phyloP scores from a whole-genome alignment of 2,797 vertebrate species.

The Chelidonichthys spinosus region DNA sequence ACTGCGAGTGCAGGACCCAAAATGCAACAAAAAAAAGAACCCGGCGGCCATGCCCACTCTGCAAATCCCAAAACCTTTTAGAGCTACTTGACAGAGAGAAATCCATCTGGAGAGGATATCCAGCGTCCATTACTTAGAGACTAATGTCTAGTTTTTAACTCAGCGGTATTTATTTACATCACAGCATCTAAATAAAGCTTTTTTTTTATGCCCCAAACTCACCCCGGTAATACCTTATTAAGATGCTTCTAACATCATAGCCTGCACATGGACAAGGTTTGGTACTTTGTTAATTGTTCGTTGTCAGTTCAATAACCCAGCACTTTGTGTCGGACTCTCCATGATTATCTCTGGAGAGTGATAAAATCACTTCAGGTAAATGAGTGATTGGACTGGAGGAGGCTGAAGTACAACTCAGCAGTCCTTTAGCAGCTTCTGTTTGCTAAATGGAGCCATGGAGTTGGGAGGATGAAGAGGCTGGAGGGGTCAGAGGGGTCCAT shows the following conservation, averaged over 20 bases:
- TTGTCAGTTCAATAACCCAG: constrained; percentile 73
- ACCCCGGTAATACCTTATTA: constrained; percentile 67
- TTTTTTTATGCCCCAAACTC: constrained; percentile 39
- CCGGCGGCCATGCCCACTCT: constrained; percentile 73
- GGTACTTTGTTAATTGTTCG: constrained; percentile 79
- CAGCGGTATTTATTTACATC: constrained; percentile 77
- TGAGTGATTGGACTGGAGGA: constrained; percentile 85
- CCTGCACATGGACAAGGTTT: constrained; percentile 55
- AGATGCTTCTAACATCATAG: constrained; percentile 31
- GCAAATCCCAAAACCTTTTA: constrained; percentile 85
- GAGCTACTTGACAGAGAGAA: constrained; percentile 82
- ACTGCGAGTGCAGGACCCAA: constrained; percentile 75
- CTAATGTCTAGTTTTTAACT: constrained; percentile 79
- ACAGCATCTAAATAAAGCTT: constrained; percentile 71
- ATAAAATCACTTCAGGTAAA: constrained; percentile 86
- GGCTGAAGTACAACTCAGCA: constrained; percentile 83
- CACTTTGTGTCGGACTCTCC: constrained; percentile 78
- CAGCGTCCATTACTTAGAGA: constrained; percentile 78
- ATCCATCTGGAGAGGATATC: constrained; percentile 80
- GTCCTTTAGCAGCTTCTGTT: constrained; percentile 84
- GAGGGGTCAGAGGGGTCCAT: constrained; percentile 68
- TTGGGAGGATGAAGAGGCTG: constrained; percentile 83
- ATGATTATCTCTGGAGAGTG: constrained; percentile 83
- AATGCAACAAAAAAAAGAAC: constrained; percentile 67
- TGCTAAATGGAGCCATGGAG: constrained; percentile 82